Conservation (phyloP, 2,797 vertebrate genomes). For the Vespertilio murinus region DNA sequence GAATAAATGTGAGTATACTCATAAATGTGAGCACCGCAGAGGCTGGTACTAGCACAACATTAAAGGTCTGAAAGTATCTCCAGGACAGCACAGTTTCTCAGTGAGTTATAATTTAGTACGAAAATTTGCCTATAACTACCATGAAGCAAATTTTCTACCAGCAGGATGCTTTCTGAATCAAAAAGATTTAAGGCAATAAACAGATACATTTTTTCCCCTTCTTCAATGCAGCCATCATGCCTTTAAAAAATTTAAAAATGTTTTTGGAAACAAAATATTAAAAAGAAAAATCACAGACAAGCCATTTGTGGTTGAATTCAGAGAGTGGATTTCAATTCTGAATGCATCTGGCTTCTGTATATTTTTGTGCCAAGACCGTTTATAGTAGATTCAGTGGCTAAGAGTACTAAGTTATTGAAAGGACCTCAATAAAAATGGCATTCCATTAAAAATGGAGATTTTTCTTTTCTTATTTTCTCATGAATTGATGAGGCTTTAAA, state of each 20-base stretch:
- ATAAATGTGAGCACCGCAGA: background rate
- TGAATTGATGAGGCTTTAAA: conserved; percentile 25
- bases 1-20: conserved; percentile 35
- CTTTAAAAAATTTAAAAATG: background rate
- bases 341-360: background rate
- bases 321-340: background rate
- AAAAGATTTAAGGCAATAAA: background rate
- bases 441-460: conserved; percentile 40
- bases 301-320: conserved; percentile 2
- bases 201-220: background rate
- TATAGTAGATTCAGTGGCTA: conserved; percentile 19
- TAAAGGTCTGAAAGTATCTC: conserved; percentile 47
- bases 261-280: conserved; percentile 38
- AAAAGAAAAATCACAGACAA: background rate
- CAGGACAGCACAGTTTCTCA: conserved; percentile 72
- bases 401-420: conserved; percentile 40
- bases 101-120: conserved; percentile 56
- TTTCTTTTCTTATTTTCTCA: background rate
- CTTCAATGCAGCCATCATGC: background rate
- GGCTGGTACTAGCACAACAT: conserved; percentile 38
- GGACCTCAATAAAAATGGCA: conserved; percentile 53
- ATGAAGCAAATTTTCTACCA: background rate
- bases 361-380: conserved; percentile 38
- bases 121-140: conserved; percentile 12
- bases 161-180: background rate